Percentiles rank a stretch among this genome's conserved stretches.
phyloP scores from a whole-genome alignment of 2,797 vertebrate species.

The Rhynchotus rufescens region DNA sequence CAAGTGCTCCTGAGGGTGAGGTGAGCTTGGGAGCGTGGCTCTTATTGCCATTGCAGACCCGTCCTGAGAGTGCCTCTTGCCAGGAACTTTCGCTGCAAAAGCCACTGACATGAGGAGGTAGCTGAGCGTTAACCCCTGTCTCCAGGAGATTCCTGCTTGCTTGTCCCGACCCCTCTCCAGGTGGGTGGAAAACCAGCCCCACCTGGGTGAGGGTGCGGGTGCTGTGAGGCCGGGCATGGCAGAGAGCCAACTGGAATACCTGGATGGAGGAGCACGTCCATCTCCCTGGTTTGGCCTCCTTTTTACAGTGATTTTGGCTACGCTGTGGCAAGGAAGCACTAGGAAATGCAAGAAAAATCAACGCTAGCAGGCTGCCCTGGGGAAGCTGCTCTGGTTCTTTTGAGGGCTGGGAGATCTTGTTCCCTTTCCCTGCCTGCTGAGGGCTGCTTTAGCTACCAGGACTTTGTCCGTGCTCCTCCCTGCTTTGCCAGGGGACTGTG shows the following conservation, averaged over 20 bases:
- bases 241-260: background rate
- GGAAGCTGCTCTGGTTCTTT: background rate
- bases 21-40: background rate
- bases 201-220: background rate
- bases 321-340: background rate
- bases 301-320: background rate
- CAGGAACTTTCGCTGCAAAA: background rate
- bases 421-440: background rate
- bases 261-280: background rate
- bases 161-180: background rate
- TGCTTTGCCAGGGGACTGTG: background rate
- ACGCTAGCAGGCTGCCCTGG: background rate
- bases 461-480: background rate
- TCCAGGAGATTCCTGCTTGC: background rate
- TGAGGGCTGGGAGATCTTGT: background rate
- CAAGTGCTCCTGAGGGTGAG: background rate
- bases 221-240: background rate
- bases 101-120: background rate
- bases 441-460: background rate
- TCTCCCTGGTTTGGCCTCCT: background rate
- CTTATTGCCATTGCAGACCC: rapidly evolving
- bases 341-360: background rate
- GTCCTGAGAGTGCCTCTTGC: background rate
- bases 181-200: background rate
- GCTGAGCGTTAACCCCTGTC: background rate